A percentile compares a stretch with the other conserved stretches of the same genome.
phyloP scores from a whole-genome alignment of 2,797 vertebrate species.

The Pangasius sanitwongsei region DNA sequence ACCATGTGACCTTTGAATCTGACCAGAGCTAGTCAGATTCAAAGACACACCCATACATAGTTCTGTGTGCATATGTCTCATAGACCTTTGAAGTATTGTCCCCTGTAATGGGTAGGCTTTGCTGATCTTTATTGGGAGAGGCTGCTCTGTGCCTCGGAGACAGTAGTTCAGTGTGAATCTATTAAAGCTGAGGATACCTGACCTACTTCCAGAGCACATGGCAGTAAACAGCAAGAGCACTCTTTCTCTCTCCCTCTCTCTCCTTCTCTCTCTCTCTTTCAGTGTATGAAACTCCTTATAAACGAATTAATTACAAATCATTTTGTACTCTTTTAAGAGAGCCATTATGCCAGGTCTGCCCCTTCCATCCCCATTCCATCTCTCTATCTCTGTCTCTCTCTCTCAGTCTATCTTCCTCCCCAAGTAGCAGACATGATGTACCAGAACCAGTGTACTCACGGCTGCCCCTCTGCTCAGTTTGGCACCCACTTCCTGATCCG shows the following conservation, averaged over 20 bases:
- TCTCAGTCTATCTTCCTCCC: conserved; percentile 6
- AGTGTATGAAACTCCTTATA: conserved; percentile 21
- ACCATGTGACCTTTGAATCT: not conserved
- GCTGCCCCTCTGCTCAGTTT: conserved; percentile 44
- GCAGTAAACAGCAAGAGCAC: conserved; percentile 14
- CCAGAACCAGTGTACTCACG: conserved; percentile 19
- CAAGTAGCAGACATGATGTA: conserved; percentile 20
- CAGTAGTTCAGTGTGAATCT: conserved; percentile 71
- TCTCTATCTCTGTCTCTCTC: not conserved
- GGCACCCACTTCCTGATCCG: conserved; percentile 40
- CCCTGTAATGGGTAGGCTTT: conserved; percentile 11
- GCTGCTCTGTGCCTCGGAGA: conserved; percentile 47
- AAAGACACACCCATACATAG: conserved; percentile 5
- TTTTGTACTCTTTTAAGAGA: conserved; percentile 26
- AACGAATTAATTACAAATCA: conserved; percentile 36
- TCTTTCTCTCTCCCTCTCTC: not conserved
- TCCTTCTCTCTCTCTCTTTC: not conserved
- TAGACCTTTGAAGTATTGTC: conserved; percentile 5
- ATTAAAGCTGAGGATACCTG: conserved; percentile 72
- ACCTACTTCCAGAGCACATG: conserved; percentile 65
- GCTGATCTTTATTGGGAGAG: conserved; percentile 25
- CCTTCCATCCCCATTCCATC: not conserved
- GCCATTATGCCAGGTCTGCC: conserved; percentile 23
- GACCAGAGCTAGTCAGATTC: not conserved
- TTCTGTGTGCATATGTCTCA: not conserved